Evolutionary conservation across 2,888 invertebrate genomes (phyloP).

Genomic region (Nemotelus nigrinus): DNA sequence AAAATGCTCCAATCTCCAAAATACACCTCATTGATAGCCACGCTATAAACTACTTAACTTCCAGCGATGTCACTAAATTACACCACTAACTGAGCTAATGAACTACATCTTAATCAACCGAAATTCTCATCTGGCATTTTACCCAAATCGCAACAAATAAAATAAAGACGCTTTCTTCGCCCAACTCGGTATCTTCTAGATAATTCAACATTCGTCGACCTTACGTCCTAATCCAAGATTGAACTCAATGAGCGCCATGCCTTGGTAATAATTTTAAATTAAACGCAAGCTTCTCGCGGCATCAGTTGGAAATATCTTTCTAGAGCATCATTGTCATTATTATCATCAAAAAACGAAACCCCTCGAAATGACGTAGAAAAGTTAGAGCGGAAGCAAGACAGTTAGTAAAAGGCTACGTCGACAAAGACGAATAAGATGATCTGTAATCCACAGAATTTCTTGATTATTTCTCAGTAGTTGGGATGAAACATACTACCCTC

Average conservation of each 20-base stretch:
- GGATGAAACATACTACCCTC: background rate
- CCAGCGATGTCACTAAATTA: constrained; percentile 2
- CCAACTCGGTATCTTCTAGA: background rate
- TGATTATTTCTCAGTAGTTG: constrained; percentile 23
- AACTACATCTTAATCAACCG: constrained; percentile 32
- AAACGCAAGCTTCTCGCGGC: constrained; percentile 35
- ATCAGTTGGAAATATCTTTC: constrained; percentile 14
- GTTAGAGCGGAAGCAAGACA: background rate
- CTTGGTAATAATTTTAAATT: constrained; percentile 41
- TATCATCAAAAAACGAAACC: background rate
- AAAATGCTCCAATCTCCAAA: too few relatives aligned
- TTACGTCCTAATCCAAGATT: constrained; percentile 30
- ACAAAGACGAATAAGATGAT: constrained; percentile 1
- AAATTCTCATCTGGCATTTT: constrained; percentile 7
- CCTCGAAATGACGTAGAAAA: background rate
- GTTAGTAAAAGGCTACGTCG: background rate
- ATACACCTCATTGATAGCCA: too few relatives aligned
- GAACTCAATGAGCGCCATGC: constrained; percentile 18
- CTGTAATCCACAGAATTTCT: constrained; percentile 28
- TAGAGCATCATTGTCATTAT: constrained; percentile 24
- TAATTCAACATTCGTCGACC: constrained; percentile 7
- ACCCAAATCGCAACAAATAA: background rate
- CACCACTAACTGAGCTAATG: constrained; percentile 24
- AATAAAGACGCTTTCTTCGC: background rate
- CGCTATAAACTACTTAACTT: background rate